A percentile compares a stretch with the other conserved stretches of the same genome.
phyloP scores from a whole-genome alignment of 2,797 vertebrate species.

The Galaxias olidus region DNA sequence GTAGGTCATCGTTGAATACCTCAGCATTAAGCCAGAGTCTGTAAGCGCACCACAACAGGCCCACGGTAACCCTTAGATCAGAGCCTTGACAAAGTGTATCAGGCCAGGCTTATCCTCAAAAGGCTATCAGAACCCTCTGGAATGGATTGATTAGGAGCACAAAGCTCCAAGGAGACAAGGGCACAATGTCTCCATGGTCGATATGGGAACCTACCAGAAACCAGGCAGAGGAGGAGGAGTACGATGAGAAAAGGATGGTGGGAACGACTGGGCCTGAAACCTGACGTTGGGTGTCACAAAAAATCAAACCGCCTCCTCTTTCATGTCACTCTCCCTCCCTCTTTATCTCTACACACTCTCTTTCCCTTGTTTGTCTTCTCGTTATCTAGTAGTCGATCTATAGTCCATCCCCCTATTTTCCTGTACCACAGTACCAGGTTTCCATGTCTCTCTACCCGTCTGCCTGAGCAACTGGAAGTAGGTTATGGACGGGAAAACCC shows the following conservation, averaged over 20 bases:
- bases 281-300: constrained; percentile 21
- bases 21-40: background rate
- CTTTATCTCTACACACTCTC: background rate
- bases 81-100: constrained; percentile 5
- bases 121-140: constrained; percentile 11
- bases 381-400: too few species aligned
- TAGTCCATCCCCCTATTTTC: background rate
- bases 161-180: constrained; percentile 7
- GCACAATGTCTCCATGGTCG: constrained; percentile 42
- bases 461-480: constrained; percentile 52
- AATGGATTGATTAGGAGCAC: background rate
- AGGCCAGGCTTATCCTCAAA: constrained; percentile 16
- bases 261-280: constrained; percentile 35
- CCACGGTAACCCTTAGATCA: background rate
- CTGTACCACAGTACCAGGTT: background rate
- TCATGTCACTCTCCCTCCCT: background rate
- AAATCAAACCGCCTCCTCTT: constrained; percentile 11
- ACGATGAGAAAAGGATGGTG: constrained; percentile 19
- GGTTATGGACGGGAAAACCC: constrained; percentile 55
- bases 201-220: constrained; percentile 20
- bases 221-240: constrained; percentile 15
- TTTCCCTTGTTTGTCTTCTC: background rate
- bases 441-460: constrained; percentile 16
- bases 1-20: constrained; percentile 8
- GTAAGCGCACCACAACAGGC: background rate